Evolutionary conservation across 35 echinoderm and acorn worm genomes (phyloP).

Genomic region (Apostichopus parvimensis): DNA sequence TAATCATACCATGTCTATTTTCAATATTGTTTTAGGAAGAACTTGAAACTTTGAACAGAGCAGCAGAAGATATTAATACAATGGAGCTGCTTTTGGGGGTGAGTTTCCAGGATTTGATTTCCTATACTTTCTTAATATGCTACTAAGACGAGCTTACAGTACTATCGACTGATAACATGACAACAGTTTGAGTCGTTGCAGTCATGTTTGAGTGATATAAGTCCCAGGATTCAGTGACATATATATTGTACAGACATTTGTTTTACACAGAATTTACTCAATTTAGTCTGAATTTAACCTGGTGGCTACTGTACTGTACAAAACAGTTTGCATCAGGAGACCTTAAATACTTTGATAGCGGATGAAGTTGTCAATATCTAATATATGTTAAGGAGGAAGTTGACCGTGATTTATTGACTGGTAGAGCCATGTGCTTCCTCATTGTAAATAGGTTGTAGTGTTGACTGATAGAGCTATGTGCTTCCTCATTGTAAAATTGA

Average conservation of each 20-base stretch:
- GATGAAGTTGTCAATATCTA: too few species aligned
- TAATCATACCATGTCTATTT: neutral
- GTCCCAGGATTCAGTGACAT: neutral
- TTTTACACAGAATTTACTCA: neutral
- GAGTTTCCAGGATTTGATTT: constrained; percentile 41
- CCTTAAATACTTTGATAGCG: too few species aligned
- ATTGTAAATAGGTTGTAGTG: too few species aligned
- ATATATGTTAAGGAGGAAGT: too few species aligned
- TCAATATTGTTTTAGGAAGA: constrained; percentile 57
- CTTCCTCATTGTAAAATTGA: too few species aligned
- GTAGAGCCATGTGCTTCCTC: too few species aligned
- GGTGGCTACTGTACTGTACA: too few species aligned
- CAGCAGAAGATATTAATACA: constrained; percentile 88
- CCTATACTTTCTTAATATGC: neutral
- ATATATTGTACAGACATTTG: neutral
- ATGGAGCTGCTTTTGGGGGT: constrained; percentile 87
- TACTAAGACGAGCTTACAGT: neutral
- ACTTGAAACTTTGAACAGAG: constrained; percentile 78
- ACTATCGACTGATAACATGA: neutral
- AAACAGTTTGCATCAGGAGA: too few species aligned
- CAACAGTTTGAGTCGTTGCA: neutral
- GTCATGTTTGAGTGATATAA: neutral
- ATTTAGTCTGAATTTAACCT: too few species aligned
- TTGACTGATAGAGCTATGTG: too few species aligned
- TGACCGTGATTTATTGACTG: too few species aligned